These are phyloP conservation scores for Nomada fabriciana DNA, from an alignment of 2,888 invertebrate genomes.

Conservation along the genomic window DNA sequence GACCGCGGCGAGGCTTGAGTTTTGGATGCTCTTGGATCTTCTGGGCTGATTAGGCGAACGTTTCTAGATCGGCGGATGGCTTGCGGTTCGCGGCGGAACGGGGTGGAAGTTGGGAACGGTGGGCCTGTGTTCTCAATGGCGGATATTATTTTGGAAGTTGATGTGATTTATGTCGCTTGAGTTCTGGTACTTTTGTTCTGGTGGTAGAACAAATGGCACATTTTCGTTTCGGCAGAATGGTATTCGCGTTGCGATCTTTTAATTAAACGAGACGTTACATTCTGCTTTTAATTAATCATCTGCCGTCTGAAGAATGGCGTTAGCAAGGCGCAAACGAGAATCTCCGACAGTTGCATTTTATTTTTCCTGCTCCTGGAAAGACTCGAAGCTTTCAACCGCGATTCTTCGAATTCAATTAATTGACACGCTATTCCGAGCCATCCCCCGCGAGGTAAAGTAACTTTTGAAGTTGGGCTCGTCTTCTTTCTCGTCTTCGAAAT, in stretches of 20 bases:
- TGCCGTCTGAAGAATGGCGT: too few species aligned
- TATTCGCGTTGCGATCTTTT: too few species aligned
- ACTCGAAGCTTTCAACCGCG: not conserved
- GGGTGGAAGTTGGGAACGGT: too few species aligned
- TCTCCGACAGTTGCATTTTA: not conserved
- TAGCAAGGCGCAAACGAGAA: not conserved
- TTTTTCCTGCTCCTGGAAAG: not conserved
- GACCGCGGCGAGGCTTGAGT: not conserved
- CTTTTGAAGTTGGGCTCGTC: slow-evolving; percentile 23
- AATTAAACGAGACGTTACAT: too few species aligned
- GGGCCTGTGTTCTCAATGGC: too few species aligned
- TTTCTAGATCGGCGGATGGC: not conserved
- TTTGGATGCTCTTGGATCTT: not conserved
- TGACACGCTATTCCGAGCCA: not conserved
- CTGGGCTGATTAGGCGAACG: not conserved
- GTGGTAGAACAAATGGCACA: too few species aligned
- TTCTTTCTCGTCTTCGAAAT: not conserved
- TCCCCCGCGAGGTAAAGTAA: slow-evolving; percentile 13
- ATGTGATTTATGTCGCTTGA: too few species aligned
- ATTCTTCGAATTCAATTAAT: slow-evolving; percentile 33
- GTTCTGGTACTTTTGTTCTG: too few species aligned
- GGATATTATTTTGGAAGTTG: too few species aligned
- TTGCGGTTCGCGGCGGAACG: not conserved
- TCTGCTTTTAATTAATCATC: too few species aligned
- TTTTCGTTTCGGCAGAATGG: too few species aligned